phyloP scores from a whole-genome alignment of 2,888 invertebrate species.

The Drosophila acutilabella region DNA sequence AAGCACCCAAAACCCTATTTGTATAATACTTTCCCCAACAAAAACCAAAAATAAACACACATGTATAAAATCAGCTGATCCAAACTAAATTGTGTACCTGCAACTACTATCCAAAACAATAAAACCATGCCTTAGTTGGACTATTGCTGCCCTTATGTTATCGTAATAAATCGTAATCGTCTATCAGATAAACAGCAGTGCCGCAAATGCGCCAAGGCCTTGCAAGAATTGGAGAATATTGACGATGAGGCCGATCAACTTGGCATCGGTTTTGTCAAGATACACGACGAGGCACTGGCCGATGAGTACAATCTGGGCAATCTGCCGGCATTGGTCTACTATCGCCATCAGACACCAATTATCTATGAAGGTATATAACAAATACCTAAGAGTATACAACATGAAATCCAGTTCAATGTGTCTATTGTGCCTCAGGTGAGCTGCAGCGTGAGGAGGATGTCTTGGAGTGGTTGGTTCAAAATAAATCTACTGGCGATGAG shows the following conservation, averaged over 20 bases:
- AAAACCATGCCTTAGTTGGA: slow-evolving; percentile 40
- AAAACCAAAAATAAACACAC: slow-evolving; percentile 37
- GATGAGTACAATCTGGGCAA: slow-evolving; percentile 96
- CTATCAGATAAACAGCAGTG: slow-evolving; percentile 94
- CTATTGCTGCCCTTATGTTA: slow-evolving; percentile 23
- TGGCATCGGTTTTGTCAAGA: slow-evolving; percentile 97
- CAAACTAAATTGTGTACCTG: slow-evolving; percentile 26
- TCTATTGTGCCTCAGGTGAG: slow-evolving; percentile 88
- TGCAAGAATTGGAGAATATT: slow-evolving; percentile 96
- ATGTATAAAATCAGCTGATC: too few relatives aligned
- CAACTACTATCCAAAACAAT: slow-evolving; percentile 16
- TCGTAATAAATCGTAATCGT: slow-evolving; percentile 25
- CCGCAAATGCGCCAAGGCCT: slow-evolving; percentile 95
- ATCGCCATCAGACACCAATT: slow-evolving; percentile 96
- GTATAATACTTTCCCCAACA: slow-evolving; percentile 8
- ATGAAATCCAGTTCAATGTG: neutral
- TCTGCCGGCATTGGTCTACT: slow-evolving; percentile 95
- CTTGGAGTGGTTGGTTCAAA: slow-evolving; percentile 96
- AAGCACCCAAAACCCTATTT: slow-evolving; percentile 12
- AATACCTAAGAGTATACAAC: slow-evolving; percentile 23
- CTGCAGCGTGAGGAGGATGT: slow-evolving; percentile 96
- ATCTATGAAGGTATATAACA: slow-evolving; percentile 93
- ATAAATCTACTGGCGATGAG: slow-evolving; percentile 96
- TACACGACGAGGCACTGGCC: slow-evolving; percentile 95
- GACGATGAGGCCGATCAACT: slow-evolving; percentile 97